These are phyloP conservation scores for Dendrocincla tyrannina DNA, from an alignment of 2,797 vertebrate species.

Conservation along the genomic window DNA sequence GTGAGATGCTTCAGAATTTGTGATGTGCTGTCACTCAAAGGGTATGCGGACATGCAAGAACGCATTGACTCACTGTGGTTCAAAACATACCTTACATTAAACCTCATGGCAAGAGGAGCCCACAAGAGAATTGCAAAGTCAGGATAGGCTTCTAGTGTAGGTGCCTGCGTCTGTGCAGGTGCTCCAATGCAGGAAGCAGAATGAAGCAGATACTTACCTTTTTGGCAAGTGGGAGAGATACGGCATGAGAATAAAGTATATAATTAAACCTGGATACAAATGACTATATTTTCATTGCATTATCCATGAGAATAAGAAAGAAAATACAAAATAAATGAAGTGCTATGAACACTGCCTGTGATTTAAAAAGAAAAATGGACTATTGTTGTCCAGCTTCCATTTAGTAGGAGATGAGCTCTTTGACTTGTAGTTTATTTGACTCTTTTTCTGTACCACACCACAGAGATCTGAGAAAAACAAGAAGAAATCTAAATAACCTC, in stretches of 20 bases:
- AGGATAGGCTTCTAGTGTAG: neutral
- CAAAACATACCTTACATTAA: neutral
- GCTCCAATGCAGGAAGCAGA: neutral
- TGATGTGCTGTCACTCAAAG: neutral
- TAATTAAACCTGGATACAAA: constrained; percentile 65
- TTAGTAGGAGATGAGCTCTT: neutral
- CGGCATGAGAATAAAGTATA: constrained; percentile 20
- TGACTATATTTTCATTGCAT: constrained; percentile 33
- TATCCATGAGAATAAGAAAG: constrained; percentile 22
- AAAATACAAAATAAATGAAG: constrained; percentile 10
- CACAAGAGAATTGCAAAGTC: neutral
- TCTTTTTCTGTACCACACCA: neutral
- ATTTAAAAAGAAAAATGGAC: constrained; percentile 32
- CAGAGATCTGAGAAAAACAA: neutral
- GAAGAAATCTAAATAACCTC: constrained; percentile 56
- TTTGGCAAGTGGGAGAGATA: constrained; percentile 1
- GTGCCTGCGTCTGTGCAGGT: neutral
- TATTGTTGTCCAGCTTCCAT: constrained; percentile 11
- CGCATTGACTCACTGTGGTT: rapidly evolving
- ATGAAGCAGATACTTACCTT: constrained; percentile 24
- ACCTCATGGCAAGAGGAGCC: neutral
- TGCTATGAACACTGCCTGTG: neutral
- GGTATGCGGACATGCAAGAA: neutral
- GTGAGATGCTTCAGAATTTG: neutral
- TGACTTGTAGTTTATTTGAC: neutral